Evolutionary conservation across 1,140 invertebrate species (phyloP).

Genomic region (Drosophila elegans): DNA sequence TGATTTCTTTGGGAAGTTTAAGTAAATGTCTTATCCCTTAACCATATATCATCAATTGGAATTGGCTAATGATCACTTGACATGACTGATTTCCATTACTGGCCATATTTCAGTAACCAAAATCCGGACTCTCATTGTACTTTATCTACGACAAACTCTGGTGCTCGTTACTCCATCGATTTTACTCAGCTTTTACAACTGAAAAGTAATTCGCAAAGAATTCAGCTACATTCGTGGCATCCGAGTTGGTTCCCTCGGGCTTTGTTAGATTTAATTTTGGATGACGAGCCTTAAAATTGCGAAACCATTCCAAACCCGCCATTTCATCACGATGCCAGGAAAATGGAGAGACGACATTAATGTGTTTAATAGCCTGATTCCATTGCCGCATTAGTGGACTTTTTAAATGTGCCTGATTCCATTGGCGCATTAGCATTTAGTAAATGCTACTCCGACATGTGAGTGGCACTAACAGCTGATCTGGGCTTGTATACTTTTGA

Average conservation of each 20-base stretch:
- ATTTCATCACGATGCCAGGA: conserved; percentile 1
- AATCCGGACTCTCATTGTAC: neutral
- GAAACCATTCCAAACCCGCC: neutral
- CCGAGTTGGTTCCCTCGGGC: neutral
- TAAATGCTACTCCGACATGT: too few relatives aligned
- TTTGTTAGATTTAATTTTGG: neutral
- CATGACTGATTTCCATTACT: too few relatives aligned
- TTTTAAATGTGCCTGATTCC: too few relatives aligned
- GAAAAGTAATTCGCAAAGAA: neutral
- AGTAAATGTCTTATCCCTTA: neutral
- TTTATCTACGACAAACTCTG: neutral
- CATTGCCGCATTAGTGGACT: too few relatives aligned
- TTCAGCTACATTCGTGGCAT: neutral
- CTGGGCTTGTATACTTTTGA: too few relatives aligned
- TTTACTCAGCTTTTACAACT: neutral
- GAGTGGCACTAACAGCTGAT: too few relatives aligned
- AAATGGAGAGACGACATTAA: neutral
- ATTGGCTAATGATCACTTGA: neutral
- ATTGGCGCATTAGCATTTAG: too few relatives aligned
- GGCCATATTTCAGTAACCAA: neutral
- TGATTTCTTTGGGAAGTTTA: neutral
- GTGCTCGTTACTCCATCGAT: neutral
- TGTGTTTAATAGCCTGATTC: too few relatives aligned
- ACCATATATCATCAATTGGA: neutral
- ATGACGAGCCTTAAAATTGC: neutral